Percentiles rank a stretch among this genome's conserved stretches.
Conservation (phyloP, 2,797 vertebrate species). For the Hippopotamyrus pictus region DNA sequence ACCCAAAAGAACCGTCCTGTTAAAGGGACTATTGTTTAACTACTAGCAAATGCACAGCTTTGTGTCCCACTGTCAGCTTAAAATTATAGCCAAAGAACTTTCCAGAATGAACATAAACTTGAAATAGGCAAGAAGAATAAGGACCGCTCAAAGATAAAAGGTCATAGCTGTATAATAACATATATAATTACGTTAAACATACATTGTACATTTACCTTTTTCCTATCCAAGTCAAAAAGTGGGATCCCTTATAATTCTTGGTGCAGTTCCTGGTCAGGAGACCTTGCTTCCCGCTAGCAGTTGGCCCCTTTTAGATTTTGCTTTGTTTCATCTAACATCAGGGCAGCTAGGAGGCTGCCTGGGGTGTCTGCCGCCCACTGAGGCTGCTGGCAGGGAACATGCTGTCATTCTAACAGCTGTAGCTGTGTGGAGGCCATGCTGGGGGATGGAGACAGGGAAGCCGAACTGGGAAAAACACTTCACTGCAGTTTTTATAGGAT, state of each 20-base stretch:
- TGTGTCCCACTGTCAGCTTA: neutral
- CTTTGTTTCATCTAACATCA: neutral
- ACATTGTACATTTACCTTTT: neutral
- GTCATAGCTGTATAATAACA: neutral
- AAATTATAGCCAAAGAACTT: neutral
- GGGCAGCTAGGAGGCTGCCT: neutral
- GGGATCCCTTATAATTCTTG: neutral
- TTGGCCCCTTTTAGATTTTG: neutral
- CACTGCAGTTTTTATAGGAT: neutral
- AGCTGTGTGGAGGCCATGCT: neutral
- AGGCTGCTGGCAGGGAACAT: neutral
- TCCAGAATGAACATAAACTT: neutral
- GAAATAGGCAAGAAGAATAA: neutral
- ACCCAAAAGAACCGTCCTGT: neutral
- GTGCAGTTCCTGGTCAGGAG: neutral
- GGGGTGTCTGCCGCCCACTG: neutral
- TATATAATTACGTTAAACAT: neutral
- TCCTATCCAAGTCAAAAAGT: neutral
- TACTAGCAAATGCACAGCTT: neutral
- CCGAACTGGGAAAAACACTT: neutral
- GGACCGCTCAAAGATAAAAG: neutral
- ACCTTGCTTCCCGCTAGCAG: neutral
- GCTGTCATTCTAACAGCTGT: neutral
- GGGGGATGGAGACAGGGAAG: neutral
- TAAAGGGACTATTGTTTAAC: conserved; percentile 15